Evolutionary conservation across 1,140 invertebrate species (phyloP), one percentile per base, ranked within the genome.

Genomic region (Bombus difficillimus): DNA sequence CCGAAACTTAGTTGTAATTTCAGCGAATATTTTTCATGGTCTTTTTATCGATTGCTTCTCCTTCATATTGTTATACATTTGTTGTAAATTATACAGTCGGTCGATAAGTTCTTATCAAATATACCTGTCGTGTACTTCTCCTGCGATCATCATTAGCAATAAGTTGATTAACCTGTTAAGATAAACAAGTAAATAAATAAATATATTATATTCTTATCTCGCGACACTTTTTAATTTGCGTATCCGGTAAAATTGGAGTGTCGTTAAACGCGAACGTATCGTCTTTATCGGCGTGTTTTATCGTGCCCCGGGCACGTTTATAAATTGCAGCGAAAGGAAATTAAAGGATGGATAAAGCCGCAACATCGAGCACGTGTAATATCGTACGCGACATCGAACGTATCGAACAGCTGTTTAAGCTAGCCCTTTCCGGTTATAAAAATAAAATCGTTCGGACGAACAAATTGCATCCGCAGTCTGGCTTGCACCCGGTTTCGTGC

Each of bases 321-420:
- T n/a, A 62, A 53, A 81, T 62, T 62, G 43, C 37, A 10, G 3
- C 32, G 68, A 37, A 37, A 37, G 47, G 47, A 53, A 53, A 53
- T 53, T 53, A 53, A 53, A 53, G 47, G 47, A 53, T 53, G 47
- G 37, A 41, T 74, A 15, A 47, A 4, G 12, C 9, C 25, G 15
- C 32, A 53, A n/a, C 28, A 28, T 43, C 18, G n/a, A 37, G 53
- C 15, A 47, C 1, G n/a, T 25, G 72, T 32, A 83, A 83, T 83
- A 83, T 76, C 34, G 57, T 28, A 1, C 2, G 15, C 41, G 9
- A 37, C 9, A 34, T 43, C n/a, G 22, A 53, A 43, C 41, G 41
- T 76, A 66, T 83, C 81, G 59, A 83, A 43, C 59, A 76, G 73
- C 72, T 83, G 81, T 83, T 83, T 66, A 76, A 64, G 12, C 34